Evolutionary conservation across 2,888 invertebrate species (phyloP).

Genomic region (Cactoblastis cactorum): DNA sequence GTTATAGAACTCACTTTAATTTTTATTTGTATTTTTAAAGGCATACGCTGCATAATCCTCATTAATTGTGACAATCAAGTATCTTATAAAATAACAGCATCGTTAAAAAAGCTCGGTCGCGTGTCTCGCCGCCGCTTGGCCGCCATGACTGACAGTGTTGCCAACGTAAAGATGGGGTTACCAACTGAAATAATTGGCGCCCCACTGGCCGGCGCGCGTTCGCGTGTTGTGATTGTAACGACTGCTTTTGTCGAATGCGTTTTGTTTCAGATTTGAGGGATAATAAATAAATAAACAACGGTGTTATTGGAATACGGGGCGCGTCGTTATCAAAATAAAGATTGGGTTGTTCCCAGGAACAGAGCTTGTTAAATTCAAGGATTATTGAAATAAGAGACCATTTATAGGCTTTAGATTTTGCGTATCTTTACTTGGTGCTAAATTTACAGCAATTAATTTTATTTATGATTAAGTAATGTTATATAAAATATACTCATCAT

Average conservation of each 20-base stretch:
- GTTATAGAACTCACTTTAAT: too few species aligned
- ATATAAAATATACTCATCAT: too few species aligned
- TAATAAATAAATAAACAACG: constrained; percentile 10
- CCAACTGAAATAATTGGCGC: constrained; percentile 72
- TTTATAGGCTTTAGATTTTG: not conserved
- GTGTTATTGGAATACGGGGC: constrained; percentile 2
- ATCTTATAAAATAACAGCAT: not conserved
- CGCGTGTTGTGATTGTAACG: constrained; percentile 73
- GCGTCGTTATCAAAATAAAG: constrained; percentile 2
- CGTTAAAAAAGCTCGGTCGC: constrained; percentile 3
- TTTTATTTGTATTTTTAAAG: too few species aligned
- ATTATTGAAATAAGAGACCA: not conserved
- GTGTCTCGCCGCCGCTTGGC: constrained; percentile 10
- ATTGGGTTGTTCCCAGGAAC: constrained; percentile 3
- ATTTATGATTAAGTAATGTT: too few species aligned
- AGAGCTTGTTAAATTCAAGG: not conserved
- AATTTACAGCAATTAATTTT: too few species aligned
- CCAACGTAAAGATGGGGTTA: constrained; percentile 67
- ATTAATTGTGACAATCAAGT: not conserved
- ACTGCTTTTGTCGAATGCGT: constrained; percentile 50
- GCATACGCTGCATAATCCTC: too few species aligned
- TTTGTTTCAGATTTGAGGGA: constrained; percentile 12
- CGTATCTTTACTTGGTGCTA: too few species aligned
- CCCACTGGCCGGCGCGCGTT: constrained; percentile 66
- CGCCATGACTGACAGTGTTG: constrained; percentile 56